These are phyloP conservation scores for Coenonympha glycerion DNA, from an alignment of 2,888 invertebrate genomes.

Conservation along the genomic window DNA sequence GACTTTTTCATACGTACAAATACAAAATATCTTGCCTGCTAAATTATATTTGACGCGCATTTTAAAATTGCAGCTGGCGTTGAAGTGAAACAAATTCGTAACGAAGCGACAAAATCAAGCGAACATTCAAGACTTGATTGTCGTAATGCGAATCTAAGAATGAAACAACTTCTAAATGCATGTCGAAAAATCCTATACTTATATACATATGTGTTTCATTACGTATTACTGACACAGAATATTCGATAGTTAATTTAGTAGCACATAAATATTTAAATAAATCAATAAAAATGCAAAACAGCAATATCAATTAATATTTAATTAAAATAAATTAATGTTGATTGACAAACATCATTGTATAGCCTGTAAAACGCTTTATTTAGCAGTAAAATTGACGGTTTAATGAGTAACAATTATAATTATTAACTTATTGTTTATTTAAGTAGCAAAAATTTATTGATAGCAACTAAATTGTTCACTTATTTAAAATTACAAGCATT, in stretches of 20 bases:
- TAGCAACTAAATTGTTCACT: too few species aligned
- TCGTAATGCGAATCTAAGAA: too few species aligned
- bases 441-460: too few species aligned
- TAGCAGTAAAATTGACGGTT: neutral
- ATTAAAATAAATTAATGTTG: neutral
- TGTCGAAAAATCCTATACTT: too few species aligned
- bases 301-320: neutral
- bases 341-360: conserved; percentile 3
- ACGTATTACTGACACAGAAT: too few species aligned
- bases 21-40: conserved; percentile 16
- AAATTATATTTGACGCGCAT: conserved; percentile 18
- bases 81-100: conserved; percentile 6
- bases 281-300: neutral
- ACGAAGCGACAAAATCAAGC: neutral
- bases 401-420: too few species aligned
- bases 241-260: too few species aligned
- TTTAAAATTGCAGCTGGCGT: conserved; percentile 13
- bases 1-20: conserved; percentile 30
- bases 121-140: neutral
- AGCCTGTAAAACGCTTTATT: neutral
- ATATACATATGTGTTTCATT: too few species aligned
- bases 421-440: too few species aligned
- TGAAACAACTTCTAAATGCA: too few species aligned
- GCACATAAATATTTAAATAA: neutral
- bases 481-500: too few species aligned